These are phyloP conservation scores for Arge pagana DNA, from an alignment of 2,888 invertebrate genomes.

Conservation along the genomic window DNA sequence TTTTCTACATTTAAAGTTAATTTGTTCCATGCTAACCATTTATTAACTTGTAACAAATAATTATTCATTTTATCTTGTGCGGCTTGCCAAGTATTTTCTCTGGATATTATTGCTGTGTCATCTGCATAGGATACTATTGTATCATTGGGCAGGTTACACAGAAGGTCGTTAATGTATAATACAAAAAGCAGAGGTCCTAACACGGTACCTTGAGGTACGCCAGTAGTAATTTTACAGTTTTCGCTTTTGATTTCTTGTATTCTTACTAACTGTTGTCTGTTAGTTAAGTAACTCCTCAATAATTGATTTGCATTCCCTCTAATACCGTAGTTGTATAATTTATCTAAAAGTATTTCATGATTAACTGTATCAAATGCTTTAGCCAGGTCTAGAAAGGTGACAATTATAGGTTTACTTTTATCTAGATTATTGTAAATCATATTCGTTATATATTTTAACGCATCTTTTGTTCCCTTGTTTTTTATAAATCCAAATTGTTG, in stretches of 20 bases:
- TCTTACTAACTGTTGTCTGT: too few relatives aligned
- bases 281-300: too few relatives aligned
- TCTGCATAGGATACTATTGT: neutral
- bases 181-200: neutral
- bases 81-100: too few relatives aligned
- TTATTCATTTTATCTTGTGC: too few relatives aligned
- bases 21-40: too few relatives aligned
- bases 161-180: neutral
- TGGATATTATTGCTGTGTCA: too few relatives aligned
- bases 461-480: conserved; percentile 15
- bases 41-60: too few relatives aligned
- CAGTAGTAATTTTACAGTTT: neutral
- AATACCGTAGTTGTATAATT: conserved; percentile 19
- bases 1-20: too few relatives aligned
- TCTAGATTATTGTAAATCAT: conserved; percentile 19
- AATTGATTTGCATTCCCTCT: too few relatives aligned
- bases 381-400: conserved; percentile 22
- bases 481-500: conserved; percentile 22
- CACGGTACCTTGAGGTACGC: neutral
- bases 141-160: too few relatives aligned
- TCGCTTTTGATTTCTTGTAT: too few relatives aligned
- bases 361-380: conserved; percentile 27
- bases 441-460: conserved; percentile 19
- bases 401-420: conserved; percentile 18
- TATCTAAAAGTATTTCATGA: conserved; percentile 18